Percentiles rank a stretch among this genome's conserved stretches.
Conservation (phyloP, 2,888 invertebrate species). For the Leptura quadrifasciata region DNA sequence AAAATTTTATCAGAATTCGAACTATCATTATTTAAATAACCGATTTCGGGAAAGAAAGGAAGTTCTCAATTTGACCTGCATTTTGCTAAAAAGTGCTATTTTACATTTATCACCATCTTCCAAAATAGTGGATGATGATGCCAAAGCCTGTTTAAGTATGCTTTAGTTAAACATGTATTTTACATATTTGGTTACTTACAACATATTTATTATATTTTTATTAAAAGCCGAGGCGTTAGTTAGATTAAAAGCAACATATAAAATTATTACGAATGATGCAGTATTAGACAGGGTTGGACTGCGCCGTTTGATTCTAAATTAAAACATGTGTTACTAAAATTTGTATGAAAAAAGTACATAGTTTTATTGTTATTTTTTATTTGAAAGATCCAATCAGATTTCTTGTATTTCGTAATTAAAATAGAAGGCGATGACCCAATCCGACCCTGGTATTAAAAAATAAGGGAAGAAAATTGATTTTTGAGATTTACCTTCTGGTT, state of each 20-base stretch:
- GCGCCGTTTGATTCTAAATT: constrained; percentile 8
- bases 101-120: too few relatives aligned
- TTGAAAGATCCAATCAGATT: neutral
- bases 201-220: neutral
- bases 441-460: constrained; percentile 46
- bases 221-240: constrained; percentile 12
- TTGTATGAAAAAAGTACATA: neutral
- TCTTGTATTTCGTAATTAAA: neutral
- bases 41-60: too few relatives aligned
- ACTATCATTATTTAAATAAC: too few relatives aligned
- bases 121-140: neutral
- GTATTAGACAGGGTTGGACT: constrained; percentile 48
- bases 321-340: neutral
- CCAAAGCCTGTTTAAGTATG: neutral
- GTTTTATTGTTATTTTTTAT: neutral
- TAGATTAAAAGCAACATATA: constrained; percentile 35
- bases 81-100: too few relatives aligned
- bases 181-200: constrained; percentile 1
- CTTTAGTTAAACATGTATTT: neutral
- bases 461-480: constrained; percentile 42
- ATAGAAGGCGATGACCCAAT: constrained; percentile 34
- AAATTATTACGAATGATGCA: constrained; percentile 59
- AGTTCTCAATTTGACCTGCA: too few relatives aligned
- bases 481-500: constrained; percentile 86
- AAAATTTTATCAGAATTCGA: too few relatives aligned